Base-by-base conservation (phyloP, 1,140 invertebrate species). In the Papilio polyxenes region DNA sequence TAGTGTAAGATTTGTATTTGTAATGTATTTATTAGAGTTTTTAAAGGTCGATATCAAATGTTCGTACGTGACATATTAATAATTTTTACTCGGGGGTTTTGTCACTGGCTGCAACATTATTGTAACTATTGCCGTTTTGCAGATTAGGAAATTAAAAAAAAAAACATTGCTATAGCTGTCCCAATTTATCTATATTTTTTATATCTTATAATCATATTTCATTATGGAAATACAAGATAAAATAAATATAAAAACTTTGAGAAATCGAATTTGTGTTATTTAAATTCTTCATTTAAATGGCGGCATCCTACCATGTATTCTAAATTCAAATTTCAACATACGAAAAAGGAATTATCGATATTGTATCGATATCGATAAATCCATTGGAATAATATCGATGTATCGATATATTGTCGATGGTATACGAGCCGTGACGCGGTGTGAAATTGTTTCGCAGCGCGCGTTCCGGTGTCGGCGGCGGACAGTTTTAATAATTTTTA, bases 401-500 rank as follows among this genome's bases (percentile, higher is more conserved):
- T 65, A 69, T 69, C 65, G 65, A 69, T 37, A 23, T 62, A 69
- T 69, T 69, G 65, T 69, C 65, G 65, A 69, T 69, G 65, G 65
- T 37, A 15, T 69, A 69, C 65, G 65, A 69, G 65, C 23, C 65
- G 65, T 69, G 65, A 69, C 65, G 75, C n/a, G 44, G 81, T 83
- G 83, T 86, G 82, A 83, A 86, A 86, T 84, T 82, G 81, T 15
- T 86, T 82, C 31, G 79, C 69, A 75, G 44, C 82, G 82, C n/a
- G 40, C 75, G 82, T 62, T 59, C 69, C 84, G 78, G 65, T 51
- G 75, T 48, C n/a, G n/a, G n/a, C 53, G 62, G n/a, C 40, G 40
- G 56, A 44, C 82, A 75, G 31, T 82, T 81, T 83, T 83, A 85
- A 82, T 83, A 83, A 82, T 79, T 69, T 75, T 40, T 59, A 83